Percentiles rank a stretch among this genome's conserved stretches.
phyloP scores from a whole-genome alignment of 2,797 vertebrate genomes.

The Ptychadena robeensis region DNA sequence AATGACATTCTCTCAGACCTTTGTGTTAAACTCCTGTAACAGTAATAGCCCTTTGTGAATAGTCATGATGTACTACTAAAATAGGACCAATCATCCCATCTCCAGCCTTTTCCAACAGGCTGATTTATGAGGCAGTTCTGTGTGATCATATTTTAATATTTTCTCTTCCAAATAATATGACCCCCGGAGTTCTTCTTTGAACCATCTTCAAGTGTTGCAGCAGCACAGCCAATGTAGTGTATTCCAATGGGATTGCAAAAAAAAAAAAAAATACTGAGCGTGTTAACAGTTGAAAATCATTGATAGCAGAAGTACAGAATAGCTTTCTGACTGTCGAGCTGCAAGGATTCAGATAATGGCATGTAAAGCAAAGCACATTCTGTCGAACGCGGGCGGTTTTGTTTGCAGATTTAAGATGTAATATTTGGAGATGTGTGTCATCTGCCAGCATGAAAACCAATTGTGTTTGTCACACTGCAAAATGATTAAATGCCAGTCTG shows the following conservation, averaged over 20 bases:
- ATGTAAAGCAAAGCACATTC: constrained; percentile 40
- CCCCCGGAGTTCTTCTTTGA: constrained; percentile 7
- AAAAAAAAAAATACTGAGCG: constrained; percentile 33
- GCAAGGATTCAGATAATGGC: constrained; percentile 42
- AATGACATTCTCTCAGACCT: constrained; percentile 37
- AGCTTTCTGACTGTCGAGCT: constrained; percentile 30
- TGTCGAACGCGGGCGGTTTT: constrained; percentile 25
- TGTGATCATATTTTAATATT: constrained; percentile 41
- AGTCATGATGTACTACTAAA: constrained; percentile 43
- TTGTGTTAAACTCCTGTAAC: constrained; percentile 25
- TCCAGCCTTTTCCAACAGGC: constrained; percentile 14
- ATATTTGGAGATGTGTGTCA: constrained; percentile 52
- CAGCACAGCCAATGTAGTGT: constrained; percentile 8
- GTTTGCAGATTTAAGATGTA: constrained; percentile 59
- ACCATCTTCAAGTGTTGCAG: background rate
- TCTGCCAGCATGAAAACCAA: constrained; percentile 62
- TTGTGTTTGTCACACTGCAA: constrained; percentile 58
- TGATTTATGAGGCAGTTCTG: constrained; percentile 31
- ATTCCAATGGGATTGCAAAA: background rate
- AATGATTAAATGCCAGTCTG: constrained; percentile 56
- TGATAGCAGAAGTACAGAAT: constrained; percentile 21
- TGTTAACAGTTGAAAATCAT: constrained; percentile 32
- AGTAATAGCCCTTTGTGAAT: constrained; percentile 54
- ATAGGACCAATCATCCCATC: background rate
- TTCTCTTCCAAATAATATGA: constrained; percentile 38